phyloP scores from a whole-genome alignment of 92 coral and sea anemone genomes.

The Parazoanthus swiftii region DNA sequence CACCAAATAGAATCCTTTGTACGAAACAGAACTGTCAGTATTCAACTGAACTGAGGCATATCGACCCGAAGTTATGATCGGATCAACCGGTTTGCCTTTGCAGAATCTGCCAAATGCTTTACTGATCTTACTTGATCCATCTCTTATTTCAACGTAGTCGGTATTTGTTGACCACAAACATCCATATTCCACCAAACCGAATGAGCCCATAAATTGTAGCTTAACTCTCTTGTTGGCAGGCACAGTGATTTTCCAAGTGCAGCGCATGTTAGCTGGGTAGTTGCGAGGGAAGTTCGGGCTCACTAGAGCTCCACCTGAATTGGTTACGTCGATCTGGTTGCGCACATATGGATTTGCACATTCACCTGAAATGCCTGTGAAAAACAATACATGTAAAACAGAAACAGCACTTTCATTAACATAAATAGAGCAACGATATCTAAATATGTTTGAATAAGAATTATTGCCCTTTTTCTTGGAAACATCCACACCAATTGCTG shows the following conservation, averaged over 20 bases:
- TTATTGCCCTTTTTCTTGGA: too few relatives aligned
- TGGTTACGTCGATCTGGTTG: background rate
- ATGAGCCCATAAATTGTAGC: constrained; percentile 10
- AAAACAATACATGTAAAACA: background rate
- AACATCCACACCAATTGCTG: too few relatives aligned
- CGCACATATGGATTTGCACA: background rate
- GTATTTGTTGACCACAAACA: background rate
- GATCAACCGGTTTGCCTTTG: background rate
- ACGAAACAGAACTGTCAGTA: background rate
- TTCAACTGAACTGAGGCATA: background rate
- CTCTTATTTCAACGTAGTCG: constrained; percentile 22
- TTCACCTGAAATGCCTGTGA: constrained; percentile 11
- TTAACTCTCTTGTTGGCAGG: background rate
- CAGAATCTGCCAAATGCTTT: constrained; percentile 15
- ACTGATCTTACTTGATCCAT: constrained; percentile 4
- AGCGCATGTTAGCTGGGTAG: constrained; percentile 17
- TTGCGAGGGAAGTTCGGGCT: constrained; percentile 12
- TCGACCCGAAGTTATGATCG: background rate
- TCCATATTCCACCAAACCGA: constrained; percentile 4
- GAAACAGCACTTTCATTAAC: background rate
- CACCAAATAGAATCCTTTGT: constrained; percentile 27
- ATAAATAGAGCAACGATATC: background rate
- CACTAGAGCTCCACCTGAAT: constrained; percentile 23
- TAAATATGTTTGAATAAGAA: too few relatives aligned
- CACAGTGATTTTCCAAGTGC: constrained; percentile 21